phyloP scores from a whole-genome alignment of 2,888 invertebrate species.

The Athalia cordata region DNA sequence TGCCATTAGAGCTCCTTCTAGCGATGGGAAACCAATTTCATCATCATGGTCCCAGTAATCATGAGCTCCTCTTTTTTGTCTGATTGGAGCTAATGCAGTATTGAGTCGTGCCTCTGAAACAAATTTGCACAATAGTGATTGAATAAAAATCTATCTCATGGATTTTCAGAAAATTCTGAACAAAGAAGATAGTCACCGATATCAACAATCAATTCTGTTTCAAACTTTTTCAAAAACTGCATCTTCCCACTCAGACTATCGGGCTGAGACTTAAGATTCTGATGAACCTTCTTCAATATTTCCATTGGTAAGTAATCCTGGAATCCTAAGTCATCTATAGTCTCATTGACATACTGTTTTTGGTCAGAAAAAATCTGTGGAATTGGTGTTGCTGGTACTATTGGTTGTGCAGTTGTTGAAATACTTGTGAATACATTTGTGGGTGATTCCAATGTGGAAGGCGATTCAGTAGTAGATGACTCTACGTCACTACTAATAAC shows the following conservation, averaged over 20 bases:
- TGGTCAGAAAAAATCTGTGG: not conserved
- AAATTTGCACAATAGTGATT: constrained; percentile 26
- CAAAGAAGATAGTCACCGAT: constrained; percentile 77
- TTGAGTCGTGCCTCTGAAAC: constrained; percentile 62
- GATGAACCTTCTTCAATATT: constrained; percentile 67
- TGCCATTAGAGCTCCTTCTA: constrained; percentile 87
- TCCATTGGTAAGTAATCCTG: constrained; percentile 66
- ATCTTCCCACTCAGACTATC: constrained; percentile 74
- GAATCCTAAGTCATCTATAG: constrained; percentile 1
- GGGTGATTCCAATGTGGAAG: constrained; percentile 10
- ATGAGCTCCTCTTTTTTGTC: constrained; percentile 59
- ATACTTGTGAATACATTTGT: not conserved
- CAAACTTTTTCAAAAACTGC: constrained; percentile 77
- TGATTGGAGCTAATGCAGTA: constrained; percentile 53
- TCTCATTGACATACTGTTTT: constrained; percentile 9
- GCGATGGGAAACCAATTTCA: constrained; percentile 85
- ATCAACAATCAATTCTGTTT: constrained; percentile 78
- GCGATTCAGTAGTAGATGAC: not conserved
- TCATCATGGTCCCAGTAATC: constrained; percentile 73
- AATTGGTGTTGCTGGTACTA: not conserved
- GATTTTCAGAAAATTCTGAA: constrained; percentile 5
- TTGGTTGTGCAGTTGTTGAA: constrained; percentile 7
- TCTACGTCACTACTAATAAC: not conserved
- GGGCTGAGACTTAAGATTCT: constrained; percentile 65
- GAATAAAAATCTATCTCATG: constrained; percentile 54